Evolutionary conservation across 2,888 invertebrate species (phyloP).

Genomic region (Dastarcus helophoroides): DNA sequence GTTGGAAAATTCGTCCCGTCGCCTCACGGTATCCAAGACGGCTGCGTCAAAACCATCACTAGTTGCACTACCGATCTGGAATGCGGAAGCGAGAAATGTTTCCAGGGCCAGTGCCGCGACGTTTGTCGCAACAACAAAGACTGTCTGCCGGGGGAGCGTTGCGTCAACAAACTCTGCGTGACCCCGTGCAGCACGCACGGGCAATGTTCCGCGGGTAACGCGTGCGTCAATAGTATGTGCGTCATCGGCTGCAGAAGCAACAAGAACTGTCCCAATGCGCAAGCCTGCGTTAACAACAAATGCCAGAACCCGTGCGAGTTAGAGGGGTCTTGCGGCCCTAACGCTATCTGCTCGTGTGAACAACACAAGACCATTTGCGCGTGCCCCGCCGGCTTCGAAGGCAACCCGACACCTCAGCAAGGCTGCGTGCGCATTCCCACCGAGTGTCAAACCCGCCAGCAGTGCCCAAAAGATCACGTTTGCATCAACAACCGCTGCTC

Average conservation of each 20-base stretch:
- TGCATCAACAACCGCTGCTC: slow-evolving; percentile 71
- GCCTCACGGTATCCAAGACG: slow-evolving; percentile 48
- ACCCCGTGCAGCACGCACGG: slow-evolving; percentile 70
- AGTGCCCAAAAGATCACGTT: slow-evolving; percentile 66
- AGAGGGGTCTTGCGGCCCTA: slow-evolving; percentile 70
- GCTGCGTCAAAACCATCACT: slow-evolving; percentile 59
- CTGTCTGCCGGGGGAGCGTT: slow-evolving; percentile 69
- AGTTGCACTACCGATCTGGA: slow-evolving; percentile 60
- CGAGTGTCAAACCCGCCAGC: slow-evolving; percentile 51
- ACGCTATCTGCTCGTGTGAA: slow-evolving; percentile 65
- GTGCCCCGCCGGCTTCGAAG: slow-evolving; percentile 77
- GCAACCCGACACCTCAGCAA: slow-evolving; percentile 77
- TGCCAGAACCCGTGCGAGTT: slow-evolving; percentile 73
- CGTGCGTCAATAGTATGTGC: slow-evolving; percentile 71
- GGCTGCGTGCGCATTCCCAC: slow-evolving; percentile 77
- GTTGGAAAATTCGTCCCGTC: slow-evolving; percentile 63
- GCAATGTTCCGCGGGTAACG: slow-evolving; percentile 68
- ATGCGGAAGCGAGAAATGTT: slow-evolving; percentile 69
- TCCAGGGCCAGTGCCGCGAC: slow-evolving; percentile 71
- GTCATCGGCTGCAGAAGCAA: slow-evolving; percentile 75
- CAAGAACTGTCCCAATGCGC: slow-evolving; percentile 61
- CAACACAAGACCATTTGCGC: slow-evolving; percentile 67
- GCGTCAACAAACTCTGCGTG: slow-evolving; percentile 65
- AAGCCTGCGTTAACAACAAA: slow-evolving; percentile 75
- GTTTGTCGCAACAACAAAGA: slow-evolving; percentile 68